Conservation (phyloP, 2,113 vertebrate species). For the Lycaon pictus region DNA sequence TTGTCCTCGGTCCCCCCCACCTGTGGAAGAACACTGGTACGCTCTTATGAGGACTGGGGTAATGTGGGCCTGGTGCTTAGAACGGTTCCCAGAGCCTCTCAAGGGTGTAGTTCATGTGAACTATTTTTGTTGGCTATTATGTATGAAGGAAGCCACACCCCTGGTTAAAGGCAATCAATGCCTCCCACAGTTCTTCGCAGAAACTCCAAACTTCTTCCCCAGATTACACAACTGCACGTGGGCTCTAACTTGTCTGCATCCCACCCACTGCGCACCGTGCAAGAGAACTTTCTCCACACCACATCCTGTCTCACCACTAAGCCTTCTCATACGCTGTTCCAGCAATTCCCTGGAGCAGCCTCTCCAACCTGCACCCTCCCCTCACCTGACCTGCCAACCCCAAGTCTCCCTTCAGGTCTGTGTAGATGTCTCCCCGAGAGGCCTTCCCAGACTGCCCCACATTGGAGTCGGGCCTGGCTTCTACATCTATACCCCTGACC, state of each 20-base stretch:
- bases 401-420: not conserved
- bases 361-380: not conserved
- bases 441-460: not conserved
- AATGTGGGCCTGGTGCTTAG: fast-evolving
- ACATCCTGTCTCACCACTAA: not conserved
- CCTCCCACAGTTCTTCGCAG: not conserved
- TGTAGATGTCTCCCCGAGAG: not conserved
- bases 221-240: fast-evolving
- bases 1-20: not conserved
- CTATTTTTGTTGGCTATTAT: fast-evolving
- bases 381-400: not conserved
- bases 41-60: fast-evolving
- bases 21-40: fast-evolving
- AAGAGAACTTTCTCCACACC: not conserved
- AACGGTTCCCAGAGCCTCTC: fast-evolving
- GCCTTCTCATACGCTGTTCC: not conserved
- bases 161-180: not conserved
- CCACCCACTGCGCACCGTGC: fast-evolving
- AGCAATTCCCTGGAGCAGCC: not conserved
- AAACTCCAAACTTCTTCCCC: not conserved
- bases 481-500: not conserved
- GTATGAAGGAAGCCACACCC: not conserved
- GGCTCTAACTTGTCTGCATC: not conserved
- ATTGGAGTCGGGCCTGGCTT: not conserved
- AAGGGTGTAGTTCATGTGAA: fast-evolving